Evolutionary conservation across 2,797 vertebrate species (phyloP), one percentile per base, ranked within the genome.

Genomic region (Chlorospingus flavigularis): DNA sequence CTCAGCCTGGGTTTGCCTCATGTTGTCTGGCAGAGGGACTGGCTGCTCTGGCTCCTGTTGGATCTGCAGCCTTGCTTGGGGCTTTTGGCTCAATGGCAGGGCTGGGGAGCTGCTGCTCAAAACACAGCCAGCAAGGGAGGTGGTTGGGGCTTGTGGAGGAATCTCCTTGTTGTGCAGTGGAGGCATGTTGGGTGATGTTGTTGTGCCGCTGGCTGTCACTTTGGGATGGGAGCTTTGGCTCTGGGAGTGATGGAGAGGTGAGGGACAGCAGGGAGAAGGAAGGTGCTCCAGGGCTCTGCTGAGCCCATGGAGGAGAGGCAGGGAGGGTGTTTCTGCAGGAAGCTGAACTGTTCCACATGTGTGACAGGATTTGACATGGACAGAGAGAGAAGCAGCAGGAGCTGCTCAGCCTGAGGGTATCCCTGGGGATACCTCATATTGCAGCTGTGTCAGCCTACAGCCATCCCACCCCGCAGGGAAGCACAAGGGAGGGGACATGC

Each of bases 141-240:
- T 30, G 55, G 35, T 51, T 82, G 84, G 55, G 31, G 43, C 30
- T 23, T 2, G 10, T 68, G 51, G 39, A 79, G 55, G 51, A 84
- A 42, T 82, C 77, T 58, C 67, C 31, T 58, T 1, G 1, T 58
- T 1, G 1, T 0, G 0, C 53, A 62, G 40, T 6, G 2, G n/a
- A 66, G 51, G n/a, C 0, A 0, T 24, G 13, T 33, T 0, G 4
- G 20, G 23, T 74, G 53, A 28, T 86, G 39, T 1, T 74, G 47
- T 70, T 15, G 18, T 86, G 86, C 45, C 1, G 3, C 33, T 78
- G 73, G 18, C 42, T 88, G 83, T 88, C 13, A 9, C n/a, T 76
- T 70, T 43, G 39, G 67, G 33, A 14, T 79, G 25, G 45, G 37
- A 60, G 23, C 53, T 80, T 66, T 17, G 31, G 28, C 43, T 73